These are phyloP conservation scores for Hydractinia echinata DNA, from an alignment of 30 jellyfish, hydroid and myxozoan species.

Conservation along the genomic window DNA sequence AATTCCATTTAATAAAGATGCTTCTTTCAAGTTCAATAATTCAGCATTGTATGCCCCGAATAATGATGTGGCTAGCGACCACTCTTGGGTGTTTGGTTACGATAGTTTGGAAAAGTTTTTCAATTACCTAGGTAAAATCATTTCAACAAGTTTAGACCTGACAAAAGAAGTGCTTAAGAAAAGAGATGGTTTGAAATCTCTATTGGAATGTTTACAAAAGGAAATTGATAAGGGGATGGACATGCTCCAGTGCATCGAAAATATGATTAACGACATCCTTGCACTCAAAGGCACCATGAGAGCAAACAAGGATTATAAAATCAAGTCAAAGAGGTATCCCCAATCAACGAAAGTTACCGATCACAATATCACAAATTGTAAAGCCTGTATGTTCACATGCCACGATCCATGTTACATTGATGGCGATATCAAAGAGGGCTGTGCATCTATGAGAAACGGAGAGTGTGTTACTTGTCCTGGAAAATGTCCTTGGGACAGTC, in stretches of 20 bases:
- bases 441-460: conserved; percentile 12
- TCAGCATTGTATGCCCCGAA: conserved; percentile 2
- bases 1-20: conserved; percentile 1
- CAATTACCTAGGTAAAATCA: neutral
- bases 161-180: conserved; percentile 1
- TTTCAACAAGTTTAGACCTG: neutral
- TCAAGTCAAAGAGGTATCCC: neutral
- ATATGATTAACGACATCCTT: neutral
- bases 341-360: neutral
- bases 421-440: neutral
- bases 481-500: conserved; percentile 3
- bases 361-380: neutral
- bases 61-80: neutral
- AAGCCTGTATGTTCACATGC: neutral
- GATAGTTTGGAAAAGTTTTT: neutral
- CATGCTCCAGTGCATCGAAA: conserved; percentile 5
- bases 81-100: conserved; percentile 12
- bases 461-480: conserved; percentile 8
- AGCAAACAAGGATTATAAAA: conserved; percentile 12
- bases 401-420: conserved; percentile 10
- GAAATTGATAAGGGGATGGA: conserved; percentile 7
- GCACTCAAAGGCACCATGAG: neutral
- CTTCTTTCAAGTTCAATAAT: conserved; percentile 1
- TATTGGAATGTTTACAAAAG: neutral
- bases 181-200: neutral